A percentile compares a stretch with the other conserved stretches of the same genome.
phyloP scores from a whole-genome alignment of 2,888 invertebrate genomes.

The Odontocolon sp. region DNA sequence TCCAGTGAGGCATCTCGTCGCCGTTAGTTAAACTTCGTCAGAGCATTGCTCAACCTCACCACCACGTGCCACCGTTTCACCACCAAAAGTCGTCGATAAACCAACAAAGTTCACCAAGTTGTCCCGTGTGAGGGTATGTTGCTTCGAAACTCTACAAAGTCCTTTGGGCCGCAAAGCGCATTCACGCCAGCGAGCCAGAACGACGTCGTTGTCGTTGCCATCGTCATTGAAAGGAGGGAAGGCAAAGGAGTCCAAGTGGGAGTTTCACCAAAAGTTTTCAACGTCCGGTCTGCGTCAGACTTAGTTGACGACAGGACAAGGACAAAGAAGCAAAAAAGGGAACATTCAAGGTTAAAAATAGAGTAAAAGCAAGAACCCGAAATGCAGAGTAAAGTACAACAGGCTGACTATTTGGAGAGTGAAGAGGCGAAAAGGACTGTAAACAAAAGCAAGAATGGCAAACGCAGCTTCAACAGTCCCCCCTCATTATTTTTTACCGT shows the following conservation, averaged over 20 bases:
- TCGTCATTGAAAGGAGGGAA: constrained; percentile 12
- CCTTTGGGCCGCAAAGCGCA: neutral
- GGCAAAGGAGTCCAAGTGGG: constrained; percentile 2
- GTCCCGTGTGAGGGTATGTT: neutral
- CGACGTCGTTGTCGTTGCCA: constrained; percentile 40
- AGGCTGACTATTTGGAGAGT: no score
- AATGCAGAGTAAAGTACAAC: no score
- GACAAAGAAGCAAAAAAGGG: neutral
- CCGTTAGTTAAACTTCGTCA: constrained; percentile 5
- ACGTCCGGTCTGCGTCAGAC: neutral
- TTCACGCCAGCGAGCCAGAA: neutral
- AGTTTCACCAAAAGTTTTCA: neutral
- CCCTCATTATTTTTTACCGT: no score
- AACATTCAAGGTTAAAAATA: neutral
- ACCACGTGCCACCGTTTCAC: neutral
- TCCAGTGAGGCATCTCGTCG: neutral
- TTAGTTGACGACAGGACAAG: neutral
- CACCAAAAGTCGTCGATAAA: constrained; percentile 2
- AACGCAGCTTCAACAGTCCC: no score
- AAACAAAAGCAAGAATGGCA: no score
- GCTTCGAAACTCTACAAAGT: neutral
- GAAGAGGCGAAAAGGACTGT: no score
- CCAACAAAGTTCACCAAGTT: neutral
- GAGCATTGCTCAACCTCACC: neutral
- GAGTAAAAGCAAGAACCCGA: neutral